Evolutionary conservation across 2,888 invertebrate species (phyloP).

Genomic region (Taenaris catops): DNA sequence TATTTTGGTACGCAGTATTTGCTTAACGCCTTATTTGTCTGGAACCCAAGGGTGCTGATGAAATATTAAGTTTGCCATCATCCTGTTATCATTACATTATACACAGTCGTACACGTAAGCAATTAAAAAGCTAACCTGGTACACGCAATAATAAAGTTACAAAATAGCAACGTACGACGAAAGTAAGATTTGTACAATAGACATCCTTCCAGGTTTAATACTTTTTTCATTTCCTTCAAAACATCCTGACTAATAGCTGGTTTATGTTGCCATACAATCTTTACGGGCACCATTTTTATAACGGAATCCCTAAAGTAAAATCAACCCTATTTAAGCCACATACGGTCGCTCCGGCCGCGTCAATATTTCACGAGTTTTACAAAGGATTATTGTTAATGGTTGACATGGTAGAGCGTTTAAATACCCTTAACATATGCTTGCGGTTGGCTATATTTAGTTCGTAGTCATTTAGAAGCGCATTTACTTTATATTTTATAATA

Average conservation of each 20-base stretch:
- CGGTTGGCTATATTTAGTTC: slow-evolving; percentile 23
- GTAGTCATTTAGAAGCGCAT: background rate
- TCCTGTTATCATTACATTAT: too few species aligned
- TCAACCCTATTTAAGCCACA: slow-evolving; percentile 33
- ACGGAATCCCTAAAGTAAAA: slow-evolving; percentile 25
- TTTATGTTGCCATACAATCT: slow-evolving; percentile 46
- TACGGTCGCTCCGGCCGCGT: slow-evolving; percentile 28
- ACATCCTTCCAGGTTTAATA: slow-evolving; percentile 3
- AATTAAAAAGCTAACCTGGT: background rate
- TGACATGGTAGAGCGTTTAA: slow-evolving; percentile 32
- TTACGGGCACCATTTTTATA: slow-evolving; percentile 40
- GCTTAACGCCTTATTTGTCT: too few species aligned
- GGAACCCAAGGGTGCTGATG: too few species aligned
- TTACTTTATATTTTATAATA: too few species aligned
- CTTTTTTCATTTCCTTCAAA: slow-evolving; percentile 21
- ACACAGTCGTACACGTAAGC: too few species aligned
- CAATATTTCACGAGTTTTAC: slow-evolving; percentile 38
- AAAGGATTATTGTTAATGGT: slow-evolving; percentile 66
- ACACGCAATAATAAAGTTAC: slow-evolving; percentile 1
- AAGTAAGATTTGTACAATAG: slow-evolving; percentile 3
- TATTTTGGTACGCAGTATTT: too few species aligned
- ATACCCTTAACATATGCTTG: slow-evolving; percentile 48
- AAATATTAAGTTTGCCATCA: too few species aligned
- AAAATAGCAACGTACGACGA: slow-evolving; percentile 2
- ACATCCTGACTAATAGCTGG: slow-evolving; percentile 52